Base-by-base conservation (phyloP, 1,140 invertebrate species). In the Popillia japonica region DNA sequence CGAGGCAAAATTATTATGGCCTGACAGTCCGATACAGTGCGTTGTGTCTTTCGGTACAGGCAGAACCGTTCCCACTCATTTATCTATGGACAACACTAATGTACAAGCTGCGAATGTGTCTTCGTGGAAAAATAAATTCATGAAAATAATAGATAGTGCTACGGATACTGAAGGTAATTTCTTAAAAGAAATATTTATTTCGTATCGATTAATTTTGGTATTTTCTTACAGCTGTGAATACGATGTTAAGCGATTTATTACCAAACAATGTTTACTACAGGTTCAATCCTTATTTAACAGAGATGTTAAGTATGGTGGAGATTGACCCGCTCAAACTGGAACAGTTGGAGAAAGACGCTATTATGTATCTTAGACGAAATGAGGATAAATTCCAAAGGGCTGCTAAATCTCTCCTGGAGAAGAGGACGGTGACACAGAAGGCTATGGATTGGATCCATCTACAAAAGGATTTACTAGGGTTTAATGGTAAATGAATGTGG, bases 1-100 rank as follows among this genome's bases (percentile, higher is more conserved):
- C 83, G 97, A 99, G 88, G 93, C 94, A 0, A 92, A 92, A 83
- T 90, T 94, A 48, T 85, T 98, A 11, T 98, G 96, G 94, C 96
- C 96, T 2, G 89, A 93, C 77, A 91, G 90, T 82, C 87, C 90
- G 0, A 89, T 98, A 61, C 94, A 96, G 79, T 96, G 96, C 86
- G 92, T 98, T 0, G 89, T 98, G 27, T 98, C 96, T 0, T 90
- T 97, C 80, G 97, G 97, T 10, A 98, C 95, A 79, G 97, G 96
- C 1, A 88, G 90, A 77, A 88, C 88, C 80, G 84, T 85, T 87
- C 88, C 85, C 84, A 79, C 78, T 85, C 34, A 85, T 80, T 77
- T 84, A 59, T 83, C 87, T 80, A 11, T 83, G 76, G 79, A 88
- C 79, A 20, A 41, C 42, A 82, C 83, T 76, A 86, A 85, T 23